phyloP scores from a whole-genome alignment of 30 jellyfish, hydroid and myxozoan species.

The Cassiopea xamachana region DNA sequence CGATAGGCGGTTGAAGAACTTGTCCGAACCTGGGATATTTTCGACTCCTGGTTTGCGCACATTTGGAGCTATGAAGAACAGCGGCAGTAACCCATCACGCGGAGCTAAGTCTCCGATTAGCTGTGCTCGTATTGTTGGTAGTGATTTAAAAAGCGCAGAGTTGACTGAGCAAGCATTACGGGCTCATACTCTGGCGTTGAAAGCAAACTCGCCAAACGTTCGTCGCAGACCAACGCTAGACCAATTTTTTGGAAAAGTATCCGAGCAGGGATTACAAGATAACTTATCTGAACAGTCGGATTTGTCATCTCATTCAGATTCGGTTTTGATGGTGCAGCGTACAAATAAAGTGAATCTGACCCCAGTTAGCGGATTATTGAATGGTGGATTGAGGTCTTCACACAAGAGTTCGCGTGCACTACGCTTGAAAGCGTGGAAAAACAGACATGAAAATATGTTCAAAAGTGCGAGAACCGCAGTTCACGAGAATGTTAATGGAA shows the following conservation, averaged over 20 bases:
- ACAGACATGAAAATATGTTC: slow-evolving; percentile 12
- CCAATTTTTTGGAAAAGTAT: slow-evolving; percentile 39
- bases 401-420: slow-evolving; percentile 26
- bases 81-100: slow-evolving; percentile 8
- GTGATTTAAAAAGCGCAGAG: neutral
- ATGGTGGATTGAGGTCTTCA: slow-evolving; percentile 22
- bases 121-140: neutral
- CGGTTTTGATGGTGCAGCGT: slow-evolving; percentile 44
- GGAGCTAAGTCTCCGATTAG: neutral
- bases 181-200: slow-evolving; percentile 36
- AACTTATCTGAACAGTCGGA: slow-evolving; percentile 35
- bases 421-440: slow-evolving; percentile 55
- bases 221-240: slow-evolving; percentile 47
- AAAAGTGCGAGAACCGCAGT: slow-evolving; percentile 15
- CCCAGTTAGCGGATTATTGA: slow-evolving; percentile 42
- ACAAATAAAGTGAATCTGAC: slow-evolving; percentile 41
- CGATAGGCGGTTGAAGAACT: slow-evolving; percentile 36
- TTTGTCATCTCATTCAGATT: slow-evolving; percentile 26
- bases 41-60: neutral
- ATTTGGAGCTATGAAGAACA: neutral
- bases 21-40: slow-evolving; percentile 46
- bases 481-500: neutral
- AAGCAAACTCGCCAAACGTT: slow-evolving; percentile 27
- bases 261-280: slow-evolving; percentile 36
- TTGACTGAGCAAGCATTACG: slow-evolving; percentile 47